phyloP scores from a whole-genome alignment of 1,140 invertebrate species.

The Drosophila truncata region DNA sequence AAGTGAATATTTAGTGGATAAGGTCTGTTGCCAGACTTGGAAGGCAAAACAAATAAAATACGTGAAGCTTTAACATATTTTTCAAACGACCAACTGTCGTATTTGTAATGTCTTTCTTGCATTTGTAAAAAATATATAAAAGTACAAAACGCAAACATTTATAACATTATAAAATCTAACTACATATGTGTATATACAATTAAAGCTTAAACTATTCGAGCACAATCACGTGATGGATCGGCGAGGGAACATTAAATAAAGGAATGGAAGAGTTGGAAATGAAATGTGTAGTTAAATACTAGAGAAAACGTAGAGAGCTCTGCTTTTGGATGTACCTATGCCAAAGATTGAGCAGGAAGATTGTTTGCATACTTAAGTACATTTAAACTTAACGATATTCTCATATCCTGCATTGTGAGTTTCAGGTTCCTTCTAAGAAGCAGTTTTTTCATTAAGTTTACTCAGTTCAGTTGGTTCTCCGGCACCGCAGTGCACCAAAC shows the following conservation, averaged over 20 bases:
- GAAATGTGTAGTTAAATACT: conserved; percentile 21
- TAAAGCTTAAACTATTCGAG: conserved; percentile 22
- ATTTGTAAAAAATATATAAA: conserved; percentile 10
- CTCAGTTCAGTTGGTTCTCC: conserved; percentile 57
- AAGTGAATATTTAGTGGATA: background rate
- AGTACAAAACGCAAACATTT: conserved; percentile 19
- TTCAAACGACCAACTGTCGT: background rate
- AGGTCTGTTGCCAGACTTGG: background rate
- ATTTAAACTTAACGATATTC: conserved; percentile 21
- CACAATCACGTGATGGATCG: conserved; percentile 10
- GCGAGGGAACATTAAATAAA: conserved; percentile 4
- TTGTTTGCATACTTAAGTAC: conserved; percentile 30
- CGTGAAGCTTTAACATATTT: no score
- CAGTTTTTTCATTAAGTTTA: conserved; percentile 49
- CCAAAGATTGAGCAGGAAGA: background rate
- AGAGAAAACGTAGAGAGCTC: conserved; percentile 19
- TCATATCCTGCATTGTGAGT: conserved; percentile 1
- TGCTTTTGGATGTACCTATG: background rate
- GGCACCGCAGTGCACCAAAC: conserved; percentile 27
- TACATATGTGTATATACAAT: conserved; percentile 41
- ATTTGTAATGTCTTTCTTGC: background rate
- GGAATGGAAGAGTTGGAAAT: conserved; percentile 42
- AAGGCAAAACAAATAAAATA: background rate
- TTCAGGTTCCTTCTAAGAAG: conserved; percentile 13
- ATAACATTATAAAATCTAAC: conserved; percentile 22